Evolutionary conservation across 64 coral and sea anemone genomes (phyloP).

Genomic region (Stichodactyla helianthus): DNA sequence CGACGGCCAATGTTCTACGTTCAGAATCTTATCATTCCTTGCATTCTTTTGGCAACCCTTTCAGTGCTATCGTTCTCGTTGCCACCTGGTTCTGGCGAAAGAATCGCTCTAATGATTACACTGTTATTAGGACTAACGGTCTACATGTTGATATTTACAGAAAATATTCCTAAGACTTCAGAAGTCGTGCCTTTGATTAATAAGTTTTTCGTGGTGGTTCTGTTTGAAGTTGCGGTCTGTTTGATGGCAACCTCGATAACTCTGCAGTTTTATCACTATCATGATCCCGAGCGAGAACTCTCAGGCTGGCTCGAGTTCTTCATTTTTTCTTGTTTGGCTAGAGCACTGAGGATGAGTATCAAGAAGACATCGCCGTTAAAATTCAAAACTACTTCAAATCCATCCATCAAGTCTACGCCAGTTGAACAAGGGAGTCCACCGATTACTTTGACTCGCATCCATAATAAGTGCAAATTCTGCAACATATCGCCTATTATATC

Average conservation of each 20-base stretch:
- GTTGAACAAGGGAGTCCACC: not conserved
- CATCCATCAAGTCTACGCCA: not conserved
- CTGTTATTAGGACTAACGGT: slow-evolving; percentile 42
- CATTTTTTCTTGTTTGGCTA: slow-evolving; percentile 35
- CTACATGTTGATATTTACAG: slow-evolving; percentile 57
- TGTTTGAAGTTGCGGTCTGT: slow-evolving; percentile 49
- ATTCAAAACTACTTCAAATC: not conserved
- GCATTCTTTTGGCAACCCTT: slow-evolving; percentile 44
- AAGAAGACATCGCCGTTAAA: not conserved
- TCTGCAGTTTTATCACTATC: slow-evolving; percentile 40
- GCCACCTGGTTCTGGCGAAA: slow-evolving; percentile 53
- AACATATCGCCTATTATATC: not conserved
- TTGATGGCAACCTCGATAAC: slow-evolving; percentile 59
- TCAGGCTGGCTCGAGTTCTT: slow-evolving; percentile 46
- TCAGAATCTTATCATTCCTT: slow-evolving; percentile 49
- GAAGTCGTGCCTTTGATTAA: slow-evolving; percentile 46
- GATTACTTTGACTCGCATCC: not conserved
- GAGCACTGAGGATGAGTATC: slow-evolving; percentile 34
- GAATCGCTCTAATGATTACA: slow-evolving; percentile 53
- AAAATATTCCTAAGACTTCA: slow-evolving; percentile 54
- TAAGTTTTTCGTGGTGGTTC: slow-evolving; percentile 53
- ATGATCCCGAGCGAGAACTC: slow-evolving; percentile 40
- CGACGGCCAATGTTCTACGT: slow-evolving; percentile 58
- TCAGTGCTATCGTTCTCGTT: slow-evolving; percentile 48
- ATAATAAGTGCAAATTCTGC: slow-evolving; percentile 29